Base-by-base conservation (phyloP, 1,140 invertebrate genomes). In the Adoxophyes honmai region DNA sequence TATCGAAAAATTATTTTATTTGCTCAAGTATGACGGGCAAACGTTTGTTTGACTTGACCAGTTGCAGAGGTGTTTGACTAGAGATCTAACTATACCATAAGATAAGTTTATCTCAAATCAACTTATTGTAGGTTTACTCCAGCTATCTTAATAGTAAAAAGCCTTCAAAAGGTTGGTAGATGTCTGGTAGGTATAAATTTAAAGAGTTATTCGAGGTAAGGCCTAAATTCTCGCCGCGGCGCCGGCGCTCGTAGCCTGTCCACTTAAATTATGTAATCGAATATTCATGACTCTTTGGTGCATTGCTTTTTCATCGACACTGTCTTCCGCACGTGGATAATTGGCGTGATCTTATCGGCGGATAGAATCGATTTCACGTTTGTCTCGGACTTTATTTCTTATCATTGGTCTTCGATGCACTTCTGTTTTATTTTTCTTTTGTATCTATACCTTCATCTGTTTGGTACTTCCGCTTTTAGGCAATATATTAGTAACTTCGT, bases 211-310 rank as follows among this genome's bases (percentile, higher is more conserved):
- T 48, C 16, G 18, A 4, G n/a, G 42, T 33, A 21, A 28, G 8
- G 21, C 42, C 10, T 7, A 9, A 48, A 48, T 44, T 52, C 62
- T 51, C 34, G 34, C 8, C 9, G 36, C 59, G 68, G 64, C 64
- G 64, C 64, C 64, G 59, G 57, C 57, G 38, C 65, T 58, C 39
- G 63, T 48, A 62, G 42, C 48, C 57, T 54, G 58, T 65, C 62
- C 66, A 57, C 68, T 67, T 73, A 68, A 73, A 75, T 80, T 80
- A 80, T 76, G 67, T 74, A 80, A 80, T 69, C 62, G 66, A 71
- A 70, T 78, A 75, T 75, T 70, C 70, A 68, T 66, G 66, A 68
- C 65, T 68, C 62, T 66, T 71, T 38, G 66, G 62, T 70, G 66
- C 73, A 67, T 65, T 71, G 62, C 64, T 52, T 62, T 65, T 64